A percentile compares a stretch with the other conserved stretches of the same genome.
Conservation (phyloP, 2,888 invertebrate genomes). For the Hypena proboscidalis region DNA sequence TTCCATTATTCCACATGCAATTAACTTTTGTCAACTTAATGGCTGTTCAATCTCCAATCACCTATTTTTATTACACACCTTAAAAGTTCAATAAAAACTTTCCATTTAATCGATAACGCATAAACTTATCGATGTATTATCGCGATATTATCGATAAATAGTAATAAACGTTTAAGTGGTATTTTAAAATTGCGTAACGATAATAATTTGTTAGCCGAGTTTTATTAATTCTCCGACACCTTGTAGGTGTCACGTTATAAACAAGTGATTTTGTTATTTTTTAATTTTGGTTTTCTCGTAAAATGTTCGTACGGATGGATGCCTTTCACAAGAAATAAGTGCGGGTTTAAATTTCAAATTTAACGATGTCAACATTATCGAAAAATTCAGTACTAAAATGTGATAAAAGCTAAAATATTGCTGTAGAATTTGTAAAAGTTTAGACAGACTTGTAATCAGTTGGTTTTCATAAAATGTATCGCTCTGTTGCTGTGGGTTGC, state of each 20-base stretch:
- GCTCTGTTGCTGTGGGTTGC: too few relatives aligned
- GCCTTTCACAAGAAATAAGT: constrained; percentile 37
- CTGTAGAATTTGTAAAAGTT: constrained; percentile 3
- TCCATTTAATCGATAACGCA: constrained; percentile 35
- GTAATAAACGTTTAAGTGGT: constrained; percentile 31
- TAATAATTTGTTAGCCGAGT: constrained; percentile 43
- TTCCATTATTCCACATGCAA: constrained; percentile 18
- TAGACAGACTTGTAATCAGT: too few relatives aligned
- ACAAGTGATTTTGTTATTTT: constrained; percentile 21
- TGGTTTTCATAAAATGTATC: too few relatives aligned
- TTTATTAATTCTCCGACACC: constrained; percentile 41
- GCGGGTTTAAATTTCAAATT: constrained; percentile 39
- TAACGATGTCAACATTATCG: constrained; percentile 33
- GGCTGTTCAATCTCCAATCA: constrained; percentile 21
- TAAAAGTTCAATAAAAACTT: constrained; percentile 34
- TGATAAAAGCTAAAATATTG: too few relatives aligned
- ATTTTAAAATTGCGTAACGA: constrained; percentile 40
- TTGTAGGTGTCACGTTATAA: constrained; percentile 42
- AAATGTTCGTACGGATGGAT: constrained; percentile 17
- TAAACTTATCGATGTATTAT: constrained; percentile 40
- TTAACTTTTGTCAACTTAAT: constrained; percentile 31
- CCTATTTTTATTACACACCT: constrained; percentile 35
- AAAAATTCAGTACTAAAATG: constrained; percentile 32
- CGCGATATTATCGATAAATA: constrained; percentile 40
- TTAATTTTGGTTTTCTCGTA: constrained; percentile 13